Conservation (phyloP, 2,888 invertebrate species). For the Cryptosula pallasiana region DNA sequence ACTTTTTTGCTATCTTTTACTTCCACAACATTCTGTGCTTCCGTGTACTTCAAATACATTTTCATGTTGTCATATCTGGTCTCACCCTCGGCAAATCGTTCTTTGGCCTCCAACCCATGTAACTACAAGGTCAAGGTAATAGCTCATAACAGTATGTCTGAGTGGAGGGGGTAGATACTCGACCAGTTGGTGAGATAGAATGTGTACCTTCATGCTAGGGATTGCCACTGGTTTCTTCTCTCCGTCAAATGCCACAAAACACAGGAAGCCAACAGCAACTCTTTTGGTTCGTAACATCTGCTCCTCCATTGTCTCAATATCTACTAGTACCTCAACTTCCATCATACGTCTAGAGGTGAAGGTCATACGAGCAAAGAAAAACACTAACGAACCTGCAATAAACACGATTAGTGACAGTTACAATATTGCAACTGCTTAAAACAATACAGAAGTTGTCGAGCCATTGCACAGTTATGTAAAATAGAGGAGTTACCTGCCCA, state of each 20-base stretch:
- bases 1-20: too few relatives aligned
- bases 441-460: too few relatives aligned
- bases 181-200: too few relatives aligned
- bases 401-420: too few relatives aligned
- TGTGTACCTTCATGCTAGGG: conserved; percentile 7
- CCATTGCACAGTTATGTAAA: too few relatives aligned
- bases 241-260: background rate
- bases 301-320: background rate
- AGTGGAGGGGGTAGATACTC: too few relatives aligned
- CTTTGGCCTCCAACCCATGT: background rate
- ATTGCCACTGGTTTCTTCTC: background rate
- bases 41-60: background rate
- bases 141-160: too few relatives aligned
- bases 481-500: too few relatives aligned
- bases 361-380: background rate
- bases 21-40: background rate
- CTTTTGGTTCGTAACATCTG: background rate
- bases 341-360: background rate
- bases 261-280: background rate
- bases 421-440: too few relatives aligned
- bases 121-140: background rate
- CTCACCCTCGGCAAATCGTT: background rate
- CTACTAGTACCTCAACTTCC: background rate
- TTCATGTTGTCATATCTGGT: background rate
- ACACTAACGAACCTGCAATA: background rate